Conservation (phyloP, 1,140 invertebrate genomes). For the Oryctes rhinoceros region DNA sequence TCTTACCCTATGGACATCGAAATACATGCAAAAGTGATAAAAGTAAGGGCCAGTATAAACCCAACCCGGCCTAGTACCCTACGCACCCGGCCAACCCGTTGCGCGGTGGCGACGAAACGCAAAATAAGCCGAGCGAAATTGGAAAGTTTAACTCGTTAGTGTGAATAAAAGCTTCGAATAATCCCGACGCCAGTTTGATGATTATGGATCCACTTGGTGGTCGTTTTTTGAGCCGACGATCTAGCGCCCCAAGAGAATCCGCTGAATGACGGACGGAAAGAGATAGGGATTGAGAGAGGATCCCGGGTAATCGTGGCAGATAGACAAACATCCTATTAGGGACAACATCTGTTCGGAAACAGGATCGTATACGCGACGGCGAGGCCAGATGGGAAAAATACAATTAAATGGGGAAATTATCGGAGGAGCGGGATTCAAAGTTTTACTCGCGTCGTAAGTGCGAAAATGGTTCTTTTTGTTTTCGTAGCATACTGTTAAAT, state of each 20-base stretch:
- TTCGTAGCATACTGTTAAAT: too few species aligned
- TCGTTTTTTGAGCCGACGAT: constrained; percentile 3
- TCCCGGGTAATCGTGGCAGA: constrained; percentile 3
- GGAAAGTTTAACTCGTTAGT: constrained; percentile 34
- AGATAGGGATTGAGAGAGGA: not conserved
- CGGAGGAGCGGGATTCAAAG: not conserved
- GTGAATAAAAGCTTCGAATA: constrained; percentile 27
- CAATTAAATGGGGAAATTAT: constrained; percentile 2
- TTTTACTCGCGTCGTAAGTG: not conserved
- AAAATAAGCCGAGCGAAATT: constrained; percentile 22
- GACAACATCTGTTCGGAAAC: constrained; percentile 17
- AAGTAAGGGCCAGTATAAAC: not conserved
- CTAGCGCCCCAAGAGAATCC: not conserved
- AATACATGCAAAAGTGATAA: not conserved
- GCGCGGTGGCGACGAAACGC: not conserved
- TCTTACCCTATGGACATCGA: not conserved
- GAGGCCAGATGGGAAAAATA: not conserved
- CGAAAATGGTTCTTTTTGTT: too few species aligned
- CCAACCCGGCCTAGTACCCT: not conserved
- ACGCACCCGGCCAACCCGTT: not conserved
- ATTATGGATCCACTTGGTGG: constrained; percentile 25
- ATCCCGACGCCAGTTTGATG: constrained; percentile 22
- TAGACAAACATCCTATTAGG: constrained; percentile 5
- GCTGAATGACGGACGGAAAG: not conserved
- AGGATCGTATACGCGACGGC: not conserved